Conservation (phyloP, 2,888 invertebrate genomes). For the Trichopria drosophilae region DNA sequence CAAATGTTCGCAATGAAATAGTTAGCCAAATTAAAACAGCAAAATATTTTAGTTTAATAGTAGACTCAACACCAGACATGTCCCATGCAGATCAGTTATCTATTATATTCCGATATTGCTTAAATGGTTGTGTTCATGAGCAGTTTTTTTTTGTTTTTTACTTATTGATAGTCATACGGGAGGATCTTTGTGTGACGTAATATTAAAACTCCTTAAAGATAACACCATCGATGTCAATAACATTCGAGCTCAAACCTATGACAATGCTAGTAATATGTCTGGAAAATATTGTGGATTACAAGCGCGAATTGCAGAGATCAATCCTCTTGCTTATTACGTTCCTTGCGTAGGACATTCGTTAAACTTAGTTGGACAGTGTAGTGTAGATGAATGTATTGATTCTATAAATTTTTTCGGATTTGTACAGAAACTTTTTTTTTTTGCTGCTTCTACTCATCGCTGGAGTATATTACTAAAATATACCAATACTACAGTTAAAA, state of each 20-base stretch:
- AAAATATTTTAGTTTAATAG: no score
- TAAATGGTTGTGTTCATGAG: slow-evolving; percentile 22
- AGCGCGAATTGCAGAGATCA: slow-evolving; percentile 33
- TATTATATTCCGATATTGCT: slow-evolving; percentile 36
- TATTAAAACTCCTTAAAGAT: slow-evolving; percentile 25
- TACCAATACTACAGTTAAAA: slow-evolving; percentile 1
- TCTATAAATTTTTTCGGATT: slow-evolving; percentile 34
- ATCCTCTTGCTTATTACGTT: slow-evolving; percentile 33
- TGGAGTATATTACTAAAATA: slow-evolving; percentile 8
- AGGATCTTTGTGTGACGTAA: slow-evolving; percentile 41
- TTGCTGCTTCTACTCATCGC: slow-evolving; percentile 37
- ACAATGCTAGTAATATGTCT: slow-evolving; percentile 38
- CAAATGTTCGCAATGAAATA: slow-evolving; percentile 39
- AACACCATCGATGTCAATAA: slow-evolving; percentile 31
- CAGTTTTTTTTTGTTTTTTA: slow-evolving; percentile 34
- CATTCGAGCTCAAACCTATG: slow-evolving; percentile 34
- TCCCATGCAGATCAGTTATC: slow-evolving; percentile 38
- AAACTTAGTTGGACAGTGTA: slow-evolving; percentile 36
- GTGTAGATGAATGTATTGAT: slow-evolving; percentile 36
- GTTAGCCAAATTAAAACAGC: slow-evolving; percentile 32
- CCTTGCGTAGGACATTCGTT: slow-evolving; percentile 39
- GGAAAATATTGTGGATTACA: slow-evolving; percentile 34
- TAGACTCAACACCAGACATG: slow-evolving; percentile 38
- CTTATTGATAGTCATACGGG: slow-evolving; percentile 43
- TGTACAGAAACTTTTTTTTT: slow-evolving; percentile 38